phyloP scores from a whole-genome alignment of 2,113 vertebrate species.

The Cottus gobio region DNA sequence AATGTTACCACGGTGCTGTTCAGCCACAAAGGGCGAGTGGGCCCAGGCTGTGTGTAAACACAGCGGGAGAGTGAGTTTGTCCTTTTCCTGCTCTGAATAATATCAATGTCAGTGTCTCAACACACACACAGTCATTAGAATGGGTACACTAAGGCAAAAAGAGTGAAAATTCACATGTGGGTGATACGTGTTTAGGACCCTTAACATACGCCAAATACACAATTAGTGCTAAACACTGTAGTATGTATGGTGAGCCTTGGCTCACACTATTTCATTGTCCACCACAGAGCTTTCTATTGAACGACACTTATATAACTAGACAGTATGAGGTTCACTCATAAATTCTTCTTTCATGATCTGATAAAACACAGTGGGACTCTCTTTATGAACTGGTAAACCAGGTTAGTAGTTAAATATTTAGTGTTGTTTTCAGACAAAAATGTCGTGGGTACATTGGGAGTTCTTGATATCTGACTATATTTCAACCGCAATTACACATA shows the following conservation, averaged over 20 bases:
- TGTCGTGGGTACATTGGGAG: background rate
- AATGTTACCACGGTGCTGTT: too few species aligned
- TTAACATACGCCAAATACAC: background rate
- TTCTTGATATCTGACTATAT: background rate
- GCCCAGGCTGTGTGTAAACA: background rate
- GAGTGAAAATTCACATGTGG: background rate
- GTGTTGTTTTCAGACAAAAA: background rate
- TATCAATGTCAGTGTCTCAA: background rate
- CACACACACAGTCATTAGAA: background rate
- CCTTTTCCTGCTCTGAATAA: too few species aligned
- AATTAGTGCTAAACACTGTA: background rate
- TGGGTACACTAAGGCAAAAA: background rate
- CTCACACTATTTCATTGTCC: background rate
- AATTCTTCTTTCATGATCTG: background rate
- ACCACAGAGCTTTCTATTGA: background rate
- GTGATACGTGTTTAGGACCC: background rate
- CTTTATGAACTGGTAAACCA: background rate
- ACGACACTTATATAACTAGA: background rate
- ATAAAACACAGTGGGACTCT: background rate
- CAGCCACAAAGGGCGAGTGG: too few species aligned
- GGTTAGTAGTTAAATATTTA: conserved; percentile 1
- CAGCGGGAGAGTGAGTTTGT: background rate
- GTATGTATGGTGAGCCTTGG: background rate
- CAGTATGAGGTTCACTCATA: background rate
- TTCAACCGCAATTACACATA: background rate